Conservation (phyloP, 2,888 invertebrate species). For the Athrips mouffetella region DNA sequence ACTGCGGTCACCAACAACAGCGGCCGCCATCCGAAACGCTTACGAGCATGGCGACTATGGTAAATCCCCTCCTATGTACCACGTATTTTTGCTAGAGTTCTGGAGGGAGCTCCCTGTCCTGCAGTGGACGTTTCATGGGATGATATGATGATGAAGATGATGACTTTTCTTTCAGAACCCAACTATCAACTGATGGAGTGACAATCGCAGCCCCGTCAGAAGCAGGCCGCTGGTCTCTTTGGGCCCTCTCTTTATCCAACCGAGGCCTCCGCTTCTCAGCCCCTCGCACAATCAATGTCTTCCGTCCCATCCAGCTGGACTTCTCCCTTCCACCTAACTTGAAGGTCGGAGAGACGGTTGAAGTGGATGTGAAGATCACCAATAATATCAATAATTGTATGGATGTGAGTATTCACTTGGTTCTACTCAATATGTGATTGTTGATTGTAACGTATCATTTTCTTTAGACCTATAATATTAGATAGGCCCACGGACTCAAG, state of each 20-base stretch:
- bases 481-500: no score
- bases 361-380: constrained; percentile 83
- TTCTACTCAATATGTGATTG: no score
- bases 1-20: no score
- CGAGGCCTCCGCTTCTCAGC: constrained; percentile 76
- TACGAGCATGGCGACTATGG: no score
- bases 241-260: constrained; percentile 79
- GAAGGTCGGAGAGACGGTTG: constrained; percentile 81
- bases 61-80: no score
- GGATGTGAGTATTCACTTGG: constrained; percentile 83
- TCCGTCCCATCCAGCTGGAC: constrained; percentile 80
- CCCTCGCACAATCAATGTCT: constrained; percentile 79
- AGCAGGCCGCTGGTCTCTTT: constrained; percentile 81
- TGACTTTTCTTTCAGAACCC: constrained; percentile 55
- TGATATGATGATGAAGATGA: not conserved
- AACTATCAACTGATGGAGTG: constrained; percentile 78
- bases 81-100: no score
- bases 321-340: constrained; percentile 79
- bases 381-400: constrained; percentile 83
- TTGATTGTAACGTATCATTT: no score
- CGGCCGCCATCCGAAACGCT: no score
- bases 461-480: no score
- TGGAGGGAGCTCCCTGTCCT: no score
- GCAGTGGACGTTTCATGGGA: not conserved
- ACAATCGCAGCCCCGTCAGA: constrained; percentile 79